Evolutionary conservation across 2,888 invertebrate genomes (phyloP).

Genomic region (Odontothrips loti): DNA sequence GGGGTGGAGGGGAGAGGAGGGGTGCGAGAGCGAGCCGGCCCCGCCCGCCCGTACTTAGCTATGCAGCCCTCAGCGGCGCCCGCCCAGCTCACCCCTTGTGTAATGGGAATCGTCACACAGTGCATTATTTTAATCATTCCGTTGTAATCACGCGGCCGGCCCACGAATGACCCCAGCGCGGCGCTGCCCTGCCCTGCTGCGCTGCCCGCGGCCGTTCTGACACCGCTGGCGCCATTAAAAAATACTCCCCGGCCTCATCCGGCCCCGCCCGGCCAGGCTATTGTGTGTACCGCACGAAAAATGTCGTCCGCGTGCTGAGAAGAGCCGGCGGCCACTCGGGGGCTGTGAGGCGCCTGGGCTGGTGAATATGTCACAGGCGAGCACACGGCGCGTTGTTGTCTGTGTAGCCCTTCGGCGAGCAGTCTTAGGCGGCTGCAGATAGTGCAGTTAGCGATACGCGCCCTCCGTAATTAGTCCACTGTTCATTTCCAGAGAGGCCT

Average conservation of each 20-base stretch:
- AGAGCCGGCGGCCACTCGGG: too few relatives aligned
- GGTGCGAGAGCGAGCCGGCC: neutral
- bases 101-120: conserved; percentile 7
- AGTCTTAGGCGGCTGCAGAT: too few relatives aligned
- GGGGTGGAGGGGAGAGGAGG: neutral
- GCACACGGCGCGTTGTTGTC: too few relatives aligned
- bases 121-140: conserved; percentile 9
- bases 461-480: too few relatives aligned
- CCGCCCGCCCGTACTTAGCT: neutral
- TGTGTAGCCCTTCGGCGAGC: too few relatives aligned
- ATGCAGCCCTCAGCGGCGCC: neutral
- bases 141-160: neutral
- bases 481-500: too few relatives aligned
- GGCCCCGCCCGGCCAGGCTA: neutral
- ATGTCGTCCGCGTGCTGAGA: too few relatives aligned
- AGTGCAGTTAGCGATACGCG: too few relatives aligned
- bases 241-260: neutral
- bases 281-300: too few relatives aligned
- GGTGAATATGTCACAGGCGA: too few relatives aligned
- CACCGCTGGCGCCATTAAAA: neutral
- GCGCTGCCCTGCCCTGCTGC: neutral
- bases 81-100: neutral
- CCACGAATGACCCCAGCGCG: neutral
- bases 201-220: neutral
- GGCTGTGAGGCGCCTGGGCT: too few relatives aligned